Conservation (phyloP, 2,888 invertebrate genomes). For the Troglohyphantes excavatus region DNA sequence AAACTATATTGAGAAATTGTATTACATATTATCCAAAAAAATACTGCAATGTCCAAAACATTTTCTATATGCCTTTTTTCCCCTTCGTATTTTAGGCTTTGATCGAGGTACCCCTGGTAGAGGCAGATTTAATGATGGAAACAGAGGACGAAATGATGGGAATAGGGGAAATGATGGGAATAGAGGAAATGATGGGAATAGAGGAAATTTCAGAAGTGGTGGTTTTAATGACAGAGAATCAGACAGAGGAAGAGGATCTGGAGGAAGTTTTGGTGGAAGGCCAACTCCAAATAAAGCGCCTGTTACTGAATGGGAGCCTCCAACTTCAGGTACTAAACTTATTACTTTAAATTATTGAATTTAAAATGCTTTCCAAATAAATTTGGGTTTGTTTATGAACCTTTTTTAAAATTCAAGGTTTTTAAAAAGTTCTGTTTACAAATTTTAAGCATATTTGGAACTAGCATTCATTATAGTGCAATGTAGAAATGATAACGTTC, state of each 20-base stretch:
- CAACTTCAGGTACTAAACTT: constrained; percentile 64
- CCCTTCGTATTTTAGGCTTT: constrained; percentile 40
- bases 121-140: constrained; percentile 83
- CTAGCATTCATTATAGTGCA: too few species aligned
- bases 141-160: too few species aligned
- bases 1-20: too few species aligned
- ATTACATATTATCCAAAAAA: too few species aligned
- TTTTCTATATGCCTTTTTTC: neutral
- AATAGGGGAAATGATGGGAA: constrained; percentile 76
- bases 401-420: too few species aligned
- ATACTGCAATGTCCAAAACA: too few species aligned
- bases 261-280: constrained; percentile 57
- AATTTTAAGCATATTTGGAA: too few species aligned
- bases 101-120: constrained; percentile 61
- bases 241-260: constrained; percentile 57
- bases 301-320: constrained; percentile 60
- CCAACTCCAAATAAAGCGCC: constrained; percentile 61
- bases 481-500: too few species aligned
- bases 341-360: too few species aligned
- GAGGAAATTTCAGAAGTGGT: constrained; percentile 72
- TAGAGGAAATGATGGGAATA: constrained; percentile 82
- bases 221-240: constrained; percentile 78
- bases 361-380: too few species aligned
- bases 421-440: too few species aligned
- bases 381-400: too few species aligned